phyloP scores from a whole-genome alignment of 2,113 vertebrate species.

The Engystomops pustulosus region DNA sequence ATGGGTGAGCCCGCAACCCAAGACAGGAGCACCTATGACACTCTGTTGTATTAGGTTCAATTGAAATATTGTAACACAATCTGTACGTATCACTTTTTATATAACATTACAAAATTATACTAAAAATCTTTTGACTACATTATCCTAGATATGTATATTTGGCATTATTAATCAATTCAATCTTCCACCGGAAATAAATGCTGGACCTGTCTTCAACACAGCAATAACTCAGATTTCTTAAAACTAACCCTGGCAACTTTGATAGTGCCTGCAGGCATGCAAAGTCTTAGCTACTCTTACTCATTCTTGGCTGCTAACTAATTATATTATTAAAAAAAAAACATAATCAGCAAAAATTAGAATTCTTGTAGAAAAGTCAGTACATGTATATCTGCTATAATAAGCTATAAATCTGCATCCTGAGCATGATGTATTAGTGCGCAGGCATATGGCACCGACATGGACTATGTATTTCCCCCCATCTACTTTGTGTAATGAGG shows the following conservation, averaged over 20 bases:
- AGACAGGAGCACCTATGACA: no score
- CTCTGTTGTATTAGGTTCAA: no score
- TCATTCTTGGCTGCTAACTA: not conserved
- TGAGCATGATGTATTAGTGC: not conserved
- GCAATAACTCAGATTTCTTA: slow-evolving; percentile 7
- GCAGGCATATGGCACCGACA: no score
- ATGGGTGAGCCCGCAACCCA: no score
- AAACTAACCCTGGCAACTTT: not conserved
- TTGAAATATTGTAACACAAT: no score
- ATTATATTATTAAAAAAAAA: slow-evolving; percentile 29
- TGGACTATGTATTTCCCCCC: no score
- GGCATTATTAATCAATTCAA: not conserved
- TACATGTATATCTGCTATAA: not conserved
- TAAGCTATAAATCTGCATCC: not conserved
- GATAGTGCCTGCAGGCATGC: not conserved
- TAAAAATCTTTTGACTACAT: not conserved
- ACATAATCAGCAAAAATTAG: slow-evolving; percentile 6
- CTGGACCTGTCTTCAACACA: not conserved
- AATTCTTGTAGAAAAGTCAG: not conserved
- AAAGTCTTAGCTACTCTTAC: slow-evolving; percentile 7
- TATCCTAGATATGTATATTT: not conserved
- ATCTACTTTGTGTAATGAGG: no score
- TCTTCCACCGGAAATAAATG: not conserved
- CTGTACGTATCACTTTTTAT: no score
- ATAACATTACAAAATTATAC: not conserved